Evolutionary conservation across 2,888 invertebrate species (phyloP).

Genomic region (Watsonalla cultraria): DNA sequence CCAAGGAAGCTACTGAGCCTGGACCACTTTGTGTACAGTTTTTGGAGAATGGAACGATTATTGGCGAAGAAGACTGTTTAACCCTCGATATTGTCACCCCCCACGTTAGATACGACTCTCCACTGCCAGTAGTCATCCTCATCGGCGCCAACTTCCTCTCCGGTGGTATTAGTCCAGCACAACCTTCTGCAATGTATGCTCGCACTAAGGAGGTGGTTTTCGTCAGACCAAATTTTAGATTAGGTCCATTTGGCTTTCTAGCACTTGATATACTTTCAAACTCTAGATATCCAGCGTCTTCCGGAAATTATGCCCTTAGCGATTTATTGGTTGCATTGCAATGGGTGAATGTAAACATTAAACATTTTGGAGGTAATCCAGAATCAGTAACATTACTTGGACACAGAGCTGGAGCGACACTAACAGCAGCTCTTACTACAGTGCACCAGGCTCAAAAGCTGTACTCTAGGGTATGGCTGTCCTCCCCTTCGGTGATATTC

Average conservation of each 20-base stretch:
- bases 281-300: constrained; percentile 84
- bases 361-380: constrained; percentile 90
- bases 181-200: constrained; percentile 88
- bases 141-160: constrained; percentile 89
- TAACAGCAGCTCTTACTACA: constrained; percentile 86
- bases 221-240: constrained; percentile 91
- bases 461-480: constrained; percentile 88
- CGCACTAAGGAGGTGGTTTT: constrained; percentile 89
- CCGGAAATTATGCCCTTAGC: constrained; percentile 92
- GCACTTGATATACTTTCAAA: constrained; percentile 84
- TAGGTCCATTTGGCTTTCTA: constrained; percentile 89
- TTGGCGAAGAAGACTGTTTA: constrained; percentile 90
- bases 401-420: constrained; percentile 90
- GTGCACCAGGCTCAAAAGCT: constrained; percentile 80
- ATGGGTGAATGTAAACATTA: constrained; percentile 90
- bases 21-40: constrained; percentile 85
- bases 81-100: constrained; percentile 91
- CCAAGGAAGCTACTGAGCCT: constrained; percentile 82
- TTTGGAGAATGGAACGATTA: constrained; percentile 80
- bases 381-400: constrained; percentile 89
- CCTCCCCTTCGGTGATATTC: constrained; percentile 86
- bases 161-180: constrained; percentile 85
- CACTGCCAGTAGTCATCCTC: constrained; percentile 89
- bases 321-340: constrained; percentile 87
- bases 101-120: constrained; percentile 86